Percentiles rank a stretch among this genome's conserved stretches.
These are phyloP conservation scores for Sinelater perroti DNA, from an alignment of 2,888 invertebrate species.

Conservation along the genomic window DNA sequence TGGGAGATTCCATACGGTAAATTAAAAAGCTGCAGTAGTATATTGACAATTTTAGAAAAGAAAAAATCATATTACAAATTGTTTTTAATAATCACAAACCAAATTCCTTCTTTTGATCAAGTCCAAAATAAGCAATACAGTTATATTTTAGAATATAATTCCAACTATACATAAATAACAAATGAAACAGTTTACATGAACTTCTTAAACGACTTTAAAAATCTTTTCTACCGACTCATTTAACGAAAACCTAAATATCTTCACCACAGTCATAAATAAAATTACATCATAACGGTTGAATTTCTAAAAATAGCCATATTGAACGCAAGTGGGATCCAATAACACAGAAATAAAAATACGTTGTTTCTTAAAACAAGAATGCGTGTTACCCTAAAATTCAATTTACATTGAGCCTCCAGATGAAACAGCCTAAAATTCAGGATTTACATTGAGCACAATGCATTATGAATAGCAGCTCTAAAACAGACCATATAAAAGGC, in stretches of 20 bases:
- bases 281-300: background rate
- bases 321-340: constrained; percentile 1
- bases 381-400: background rate
- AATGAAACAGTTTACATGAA: no score
- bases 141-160: background rate
- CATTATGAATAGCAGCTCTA: background rate
- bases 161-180: no score
- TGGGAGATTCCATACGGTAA: no score
- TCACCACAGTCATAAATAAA: constrained; percentile 7
- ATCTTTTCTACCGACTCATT: background rate
- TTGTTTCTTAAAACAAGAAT: background rate
- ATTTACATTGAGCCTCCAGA: constrained; percentile 1
- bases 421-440: background rate
- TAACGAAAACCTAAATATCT: constrained; percentile 1
- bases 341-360: constrained; percentile 5
- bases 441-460: no score
- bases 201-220: constrained; percentile 7
- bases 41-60: no score
- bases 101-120: no score
- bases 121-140: no score
- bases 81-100: no score
- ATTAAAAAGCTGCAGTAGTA: no score
- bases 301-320: constrained; percentile 1
- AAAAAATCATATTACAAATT: no score
- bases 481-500: no score